These are phyloP conservation scores for Anthoscopus minutus DNA, from an alignment of 2,113 vertebrate species.

Conservation along the genomic window DNA sequence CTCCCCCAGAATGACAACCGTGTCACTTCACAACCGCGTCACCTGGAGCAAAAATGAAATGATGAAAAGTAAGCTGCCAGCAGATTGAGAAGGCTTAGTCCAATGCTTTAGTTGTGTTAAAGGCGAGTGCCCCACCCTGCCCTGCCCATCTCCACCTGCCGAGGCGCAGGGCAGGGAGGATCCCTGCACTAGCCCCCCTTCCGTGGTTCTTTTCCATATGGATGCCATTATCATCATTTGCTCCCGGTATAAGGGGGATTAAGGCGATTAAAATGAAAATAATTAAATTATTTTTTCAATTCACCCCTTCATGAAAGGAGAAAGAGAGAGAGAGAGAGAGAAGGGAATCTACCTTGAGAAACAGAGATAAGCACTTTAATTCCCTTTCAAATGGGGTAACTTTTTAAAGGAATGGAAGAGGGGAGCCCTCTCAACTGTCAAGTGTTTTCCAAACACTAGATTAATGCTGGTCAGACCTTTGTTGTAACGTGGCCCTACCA, in stretches of 20 bases:
- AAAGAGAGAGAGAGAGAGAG: background rate
- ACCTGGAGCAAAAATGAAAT: background rate
- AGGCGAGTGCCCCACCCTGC: background rate
- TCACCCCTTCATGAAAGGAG: background rate
- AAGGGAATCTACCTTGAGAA: background rate
- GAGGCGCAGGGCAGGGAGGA: background rate
- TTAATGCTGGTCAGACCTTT: constrained; percentile 65
- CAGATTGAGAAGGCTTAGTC: rapidly evolving
- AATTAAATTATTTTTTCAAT: background rate
- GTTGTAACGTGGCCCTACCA: constrained; percentile 30
- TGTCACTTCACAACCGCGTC: background rate
- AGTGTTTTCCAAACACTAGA: constrained; percentile 60
- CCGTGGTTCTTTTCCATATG: background rate
- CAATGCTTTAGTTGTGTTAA: too few species aligned
- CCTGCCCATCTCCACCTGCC: background rate
- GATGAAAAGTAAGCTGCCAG: rapidly evolving
- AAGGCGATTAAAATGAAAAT: constrained; percentile 23
- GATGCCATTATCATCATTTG: constrained; percentile 22
- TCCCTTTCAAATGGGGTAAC: background rate
- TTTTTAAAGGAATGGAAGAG: background rate
- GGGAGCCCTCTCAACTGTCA: constrained; percentile 36
- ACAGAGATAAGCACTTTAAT: background rate
- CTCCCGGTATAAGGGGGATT: background rate
- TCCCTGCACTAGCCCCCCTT: background rate
- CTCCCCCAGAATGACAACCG: too few species aligned